Evolutionary conservation across 1,140 invertebrate genomes (phyloP).

Genomic region (Stegodyphus mimosarum): DNA sequence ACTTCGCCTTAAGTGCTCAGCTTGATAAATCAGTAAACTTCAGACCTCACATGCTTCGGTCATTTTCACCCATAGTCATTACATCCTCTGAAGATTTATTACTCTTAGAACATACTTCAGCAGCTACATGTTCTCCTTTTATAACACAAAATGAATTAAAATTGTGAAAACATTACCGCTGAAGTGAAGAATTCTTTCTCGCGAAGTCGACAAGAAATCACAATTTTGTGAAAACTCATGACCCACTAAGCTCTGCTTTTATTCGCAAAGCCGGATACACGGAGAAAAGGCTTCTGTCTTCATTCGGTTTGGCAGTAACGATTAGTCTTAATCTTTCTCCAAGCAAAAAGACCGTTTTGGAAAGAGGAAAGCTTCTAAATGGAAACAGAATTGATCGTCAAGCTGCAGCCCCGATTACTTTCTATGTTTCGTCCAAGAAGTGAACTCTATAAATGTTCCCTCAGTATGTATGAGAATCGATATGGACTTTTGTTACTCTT

Average conservation of each 20-base stretch:
- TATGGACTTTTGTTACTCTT: too few relatives aligned
- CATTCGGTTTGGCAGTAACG: conserved; percentile 51
- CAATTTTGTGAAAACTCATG: background rate
- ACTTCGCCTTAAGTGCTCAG: too few relatives aligned
- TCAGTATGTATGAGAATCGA: too few relatives aligned
- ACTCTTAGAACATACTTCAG: too few relatives aligned
- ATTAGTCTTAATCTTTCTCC: conserved; percentile 51
- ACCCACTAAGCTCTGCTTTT: conserved; percentile 9
- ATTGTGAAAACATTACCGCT: background rate
- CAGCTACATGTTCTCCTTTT: too few relatives aligned
- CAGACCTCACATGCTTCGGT: too few relatives aligned
- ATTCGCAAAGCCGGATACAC: conserved; percentile 18
- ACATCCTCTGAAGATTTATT: too few relatives aligned
- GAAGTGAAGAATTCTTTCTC: too few relatives aligned
- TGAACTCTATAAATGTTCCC: too few relatives aligned
- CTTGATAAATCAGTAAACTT: too few relatives aligned
- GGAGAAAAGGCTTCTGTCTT: conserved; percentile 51
- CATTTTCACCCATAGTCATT: too few relatives aligned
- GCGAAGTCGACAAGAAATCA: background rate
- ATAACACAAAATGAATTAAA: background rate
- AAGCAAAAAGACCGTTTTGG: conserved; percentile 8
- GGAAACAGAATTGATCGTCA: conserved; percentile 56
- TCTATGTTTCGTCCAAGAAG: too few relatives aligned
- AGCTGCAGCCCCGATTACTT: conserved; percentile 16
- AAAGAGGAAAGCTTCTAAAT: conserved; percentile 34